Conservation (phyloP, 2,797 vertebrate genomes). For the Anolis apletophallus region DNA sequence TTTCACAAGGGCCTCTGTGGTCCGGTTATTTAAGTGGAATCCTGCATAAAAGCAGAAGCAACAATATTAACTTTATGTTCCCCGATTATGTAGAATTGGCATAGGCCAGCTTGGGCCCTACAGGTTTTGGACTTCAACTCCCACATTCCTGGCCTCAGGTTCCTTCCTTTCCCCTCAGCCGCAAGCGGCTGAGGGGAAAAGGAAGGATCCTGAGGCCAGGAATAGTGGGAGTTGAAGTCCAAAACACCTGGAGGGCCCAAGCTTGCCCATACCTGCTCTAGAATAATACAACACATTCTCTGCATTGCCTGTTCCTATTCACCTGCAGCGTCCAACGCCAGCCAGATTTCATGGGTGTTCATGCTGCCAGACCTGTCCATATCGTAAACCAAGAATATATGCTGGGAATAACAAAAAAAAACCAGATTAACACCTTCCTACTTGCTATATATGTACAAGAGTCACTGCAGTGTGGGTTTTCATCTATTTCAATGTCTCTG, state of each 20-base stretch:
- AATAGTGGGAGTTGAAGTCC: no score
- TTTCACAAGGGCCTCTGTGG: slow-evolving; percentile 63
- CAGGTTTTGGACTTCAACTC: no score
- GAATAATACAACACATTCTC: no score
- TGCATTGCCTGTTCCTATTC: neutral
- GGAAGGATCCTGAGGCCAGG: no score
- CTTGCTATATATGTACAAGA: neutral
- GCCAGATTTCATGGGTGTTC: slow-evolving; percentile 70
- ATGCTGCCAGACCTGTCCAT: slow-evolving; percentile 68
- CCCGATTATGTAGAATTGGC: no score
- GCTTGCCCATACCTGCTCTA: no score
- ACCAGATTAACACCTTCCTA: neutral
- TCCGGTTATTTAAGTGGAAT: slow-evolving; percentile 58
- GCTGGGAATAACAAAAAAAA: slow-evolving; percentile 30
- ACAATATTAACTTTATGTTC: neutral
- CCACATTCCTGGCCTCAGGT: no score
- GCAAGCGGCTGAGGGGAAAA: no score
- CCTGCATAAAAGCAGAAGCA: slow-evolving; percentile 11
- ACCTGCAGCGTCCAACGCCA: slow-evolving; percentile 58
- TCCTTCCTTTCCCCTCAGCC: no score
- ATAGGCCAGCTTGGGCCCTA: no score
- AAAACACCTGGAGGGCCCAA: no score
- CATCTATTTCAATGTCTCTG: neutral
- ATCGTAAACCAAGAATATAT: slow-evolving; percentile 62
- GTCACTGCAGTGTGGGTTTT: neutral